Percentiles rank a stretch among this genome's conserved stretches.
These are phyloP conservation scores for Hecatera dysodea DNA, from an alignment of 2,888 invertebrate genomes.

Conservation along the genomic window DNA sequence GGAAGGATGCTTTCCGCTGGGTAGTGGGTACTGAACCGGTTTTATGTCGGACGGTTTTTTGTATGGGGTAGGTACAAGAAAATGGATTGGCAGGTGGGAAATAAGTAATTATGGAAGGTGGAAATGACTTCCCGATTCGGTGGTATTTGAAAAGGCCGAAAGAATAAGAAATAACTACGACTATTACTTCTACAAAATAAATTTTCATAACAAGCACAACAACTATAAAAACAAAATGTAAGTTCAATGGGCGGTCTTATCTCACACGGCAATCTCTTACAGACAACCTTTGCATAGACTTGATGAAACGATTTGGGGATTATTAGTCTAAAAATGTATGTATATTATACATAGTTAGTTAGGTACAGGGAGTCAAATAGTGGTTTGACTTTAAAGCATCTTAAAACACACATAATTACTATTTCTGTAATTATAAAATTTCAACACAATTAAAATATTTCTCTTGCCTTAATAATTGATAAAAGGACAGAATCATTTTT, in stretches of 20 bases:
- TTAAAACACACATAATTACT: too few relatives aligned
- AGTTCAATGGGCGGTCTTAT: too few relatives aligned
- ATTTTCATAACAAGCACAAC: too few relatives aligned
- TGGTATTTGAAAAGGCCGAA: neutral
- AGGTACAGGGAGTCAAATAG: too few relatives aligned
- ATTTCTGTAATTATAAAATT: neutral
- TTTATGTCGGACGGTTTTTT: slow-evolving; percentile 37
- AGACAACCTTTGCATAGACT: too few relatives aligned
- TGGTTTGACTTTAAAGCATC: too few relatives aligned
- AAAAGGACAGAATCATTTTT: slow-evolving; percentile 14
- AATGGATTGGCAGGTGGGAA: slow-evolving; percentile 34
- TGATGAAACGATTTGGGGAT: too few relatives aligned
- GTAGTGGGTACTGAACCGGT: slow-evolving; percentile 33
- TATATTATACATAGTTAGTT: too few relatives aligned
- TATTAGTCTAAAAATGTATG: too few relatives aligned
- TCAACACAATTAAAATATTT: neutral
- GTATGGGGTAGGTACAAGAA: slow-evolving; percentile 20
- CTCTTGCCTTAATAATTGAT: neutral
- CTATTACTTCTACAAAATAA: too few relatives aligned
- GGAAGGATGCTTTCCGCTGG: slow-evolving; percentile 37
- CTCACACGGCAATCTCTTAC: too few relatives aligned
- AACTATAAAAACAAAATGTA: too few relatives aligned
- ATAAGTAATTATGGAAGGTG: slow-evolving; percentile 29
- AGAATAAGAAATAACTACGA: neutral
- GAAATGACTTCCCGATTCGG: neutral